These are phyloP conservation scores for Ceriagrion tenellum DNA, from an alignment of 2,888 invertebrate species.

Conservation along the genomic window DNA sequence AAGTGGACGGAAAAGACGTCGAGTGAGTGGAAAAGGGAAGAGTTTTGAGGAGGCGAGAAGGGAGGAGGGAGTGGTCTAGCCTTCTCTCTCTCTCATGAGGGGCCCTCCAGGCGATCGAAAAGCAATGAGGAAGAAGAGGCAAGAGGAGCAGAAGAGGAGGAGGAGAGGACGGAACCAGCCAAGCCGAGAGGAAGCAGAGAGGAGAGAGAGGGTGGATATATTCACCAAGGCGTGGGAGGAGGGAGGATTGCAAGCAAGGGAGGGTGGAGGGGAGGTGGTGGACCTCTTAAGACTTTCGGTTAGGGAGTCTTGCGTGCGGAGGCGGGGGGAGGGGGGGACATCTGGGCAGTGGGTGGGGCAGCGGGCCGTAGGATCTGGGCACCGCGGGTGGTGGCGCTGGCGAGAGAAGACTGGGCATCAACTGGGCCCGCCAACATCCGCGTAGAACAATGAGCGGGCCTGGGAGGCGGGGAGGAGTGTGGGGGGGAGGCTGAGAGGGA, in stretches of 20 bases:
- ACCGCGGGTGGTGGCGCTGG: background rate
- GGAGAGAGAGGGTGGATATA: background rate
- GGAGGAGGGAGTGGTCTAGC: too few species aligned
- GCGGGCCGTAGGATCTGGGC: background rate
- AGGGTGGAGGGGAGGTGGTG: background rate
- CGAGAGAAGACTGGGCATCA: background rate
- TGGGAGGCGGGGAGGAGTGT: too few species aligned
- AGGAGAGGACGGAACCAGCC: background rate
- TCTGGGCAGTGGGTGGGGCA: background rate
- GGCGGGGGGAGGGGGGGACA: background rate
- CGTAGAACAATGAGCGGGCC: conserved; percentile 22
- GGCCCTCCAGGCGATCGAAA: too few species aligned
- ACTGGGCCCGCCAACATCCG: conserved; percentile 16
- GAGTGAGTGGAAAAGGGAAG: background rate
- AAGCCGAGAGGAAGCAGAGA: too few species aligned
- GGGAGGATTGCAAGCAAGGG: background rate
- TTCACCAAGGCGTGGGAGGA: background rate
- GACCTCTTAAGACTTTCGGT: background rate
- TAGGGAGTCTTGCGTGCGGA: background rate
- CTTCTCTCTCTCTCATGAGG: too few species aligned
- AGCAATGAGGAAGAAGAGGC: background rate
- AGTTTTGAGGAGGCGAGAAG: too few species aligned
- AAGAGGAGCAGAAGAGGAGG: background rate
- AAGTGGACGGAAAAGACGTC: background rate
- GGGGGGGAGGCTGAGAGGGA: background rate